Evolutionary conservation across 2,113 vertebrate species (phyloP).

Genomic region (Ciconia boyciana): DNA sequence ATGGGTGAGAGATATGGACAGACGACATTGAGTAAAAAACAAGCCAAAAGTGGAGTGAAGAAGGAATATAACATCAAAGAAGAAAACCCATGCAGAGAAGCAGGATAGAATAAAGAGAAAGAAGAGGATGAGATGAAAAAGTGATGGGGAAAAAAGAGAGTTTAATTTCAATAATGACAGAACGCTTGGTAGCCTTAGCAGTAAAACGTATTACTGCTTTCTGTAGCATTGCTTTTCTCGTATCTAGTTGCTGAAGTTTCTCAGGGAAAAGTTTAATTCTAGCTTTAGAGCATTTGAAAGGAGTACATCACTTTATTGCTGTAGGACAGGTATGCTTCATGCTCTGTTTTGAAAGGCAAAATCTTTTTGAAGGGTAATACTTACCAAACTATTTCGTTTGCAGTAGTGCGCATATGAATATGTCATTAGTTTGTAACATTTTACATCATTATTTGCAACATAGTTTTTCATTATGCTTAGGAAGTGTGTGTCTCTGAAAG

Average conservation of each 20-base stretch:
- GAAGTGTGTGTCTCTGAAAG: not conserved
- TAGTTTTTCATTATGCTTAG: not conserved
- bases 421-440: not conserved
- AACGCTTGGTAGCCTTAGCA: not conserved
- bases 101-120: not conserved
- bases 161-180: not conserved
- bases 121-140: not conserved
- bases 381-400: not conserved
- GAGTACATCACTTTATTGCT: not conserved
- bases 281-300: not conserved
- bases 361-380: not conserved
- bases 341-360: not conserved
- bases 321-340: not conserved
- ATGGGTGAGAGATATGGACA: not conserved
- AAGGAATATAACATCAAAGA: not conserved
- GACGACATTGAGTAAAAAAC: not conserved
- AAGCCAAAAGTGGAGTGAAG: not conserved
- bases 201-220: not conserved
- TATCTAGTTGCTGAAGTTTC: not conserved
- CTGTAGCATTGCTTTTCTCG: not conserved
- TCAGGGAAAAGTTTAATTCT: not conserved
- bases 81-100: not conserved
- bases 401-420: not conserved
- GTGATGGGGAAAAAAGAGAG: accelerated
- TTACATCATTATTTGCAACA: not conserved